Evolutionary conservation across 2,113 vertebrate species (phyloP), one percentile per base, ranked within the genome.

Genomic region (Alouatta palliata): DNA sequence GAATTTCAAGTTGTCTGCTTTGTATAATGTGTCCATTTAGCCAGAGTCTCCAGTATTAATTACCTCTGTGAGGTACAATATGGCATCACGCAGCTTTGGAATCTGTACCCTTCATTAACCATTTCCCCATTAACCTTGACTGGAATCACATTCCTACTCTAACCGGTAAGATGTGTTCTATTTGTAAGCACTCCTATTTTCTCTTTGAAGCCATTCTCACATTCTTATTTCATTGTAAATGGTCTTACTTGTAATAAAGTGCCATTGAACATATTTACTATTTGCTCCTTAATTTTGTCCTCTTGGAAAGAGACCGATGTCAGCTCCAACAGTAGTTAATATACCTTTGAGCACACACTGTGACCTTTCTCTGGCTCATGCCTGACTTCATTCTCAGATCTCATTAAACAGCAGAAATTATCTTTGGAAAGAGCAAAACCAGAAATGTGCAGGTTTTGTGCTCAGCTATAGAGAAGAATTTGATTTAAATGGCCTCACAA

Each of bases 301-400:
- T 98, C 98, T 96, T 98, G 91, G 98, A 98, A 98, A 96, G 98
- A 98, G 27, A 97, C 20, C n/a, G 88, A 98, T 98, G 98, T 97
- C 98, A 96, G 97, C 95, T 97, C 96, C 98, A 96, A 95, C 95
- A 96, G 97, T 98, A 98, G 98, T 98, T 99, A 99, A 99, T 98
- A 98, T 98, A 99, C 98, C 98, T 99, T 97, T 98, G 98, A 98
- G 98, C 98, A 98, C 98, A 98, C 94, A 98, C 98, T 98, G 98
- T 98, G 98, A 99, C 98, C 99, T 99, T 99, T 99, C 98, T 98
- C 98, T 96, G 96, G 98, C 98, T 99, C 98, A 99, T 98, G 99
- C 99, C 98, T 99, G 98, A 98, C 98, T 99, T 99, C 98, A 99
- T 99, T 98, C 98, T 98, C 98, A 98, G 98, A 99, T 99, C 98